A percentile compares a stretch with the other conserved stretches of the same genome.
These are phyloP conservation scores for Coptodon bakossiorum DNA, from an alignment of 2,113 vertebrate genomes.

Conservation along the genomic window DNA sequence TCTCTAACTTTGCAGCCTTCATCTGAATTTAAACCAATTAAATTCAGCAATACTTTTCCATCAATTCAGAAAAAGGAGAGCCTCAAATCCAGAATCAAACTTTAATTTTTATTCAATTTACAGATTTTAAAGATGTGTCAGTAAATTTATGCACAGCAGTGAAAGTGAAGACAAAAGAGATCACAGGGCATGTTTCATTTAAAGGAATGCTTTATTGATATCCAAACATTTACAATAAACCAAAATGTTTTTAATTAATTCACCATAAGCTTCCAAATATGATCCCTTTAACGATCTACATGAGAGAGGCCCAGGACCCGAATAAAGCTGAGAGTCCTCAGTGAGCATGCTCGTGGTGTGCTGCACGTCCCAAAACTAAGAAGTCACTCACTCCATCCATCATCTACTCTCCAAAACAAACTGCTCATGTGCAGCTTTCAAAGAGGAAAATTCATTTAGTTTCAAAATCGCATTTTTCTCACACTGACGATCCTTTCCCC, in stretches of 20 bases:
- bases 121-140: background rate
- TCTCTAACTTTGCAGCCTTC: background rate
- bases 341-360: background rate
- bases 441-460: background rate
- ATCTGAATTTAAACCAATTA: background rate
- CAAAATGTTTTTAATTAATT: conserved; percentile 27
- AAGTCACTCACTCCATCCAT: background rate
- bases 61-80: background rate
- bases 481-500: background rate
- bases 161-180: background rate
- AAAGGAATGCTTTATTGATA: conserved; percentile 79
- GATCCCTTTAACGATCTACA: conserved; percentile 49
- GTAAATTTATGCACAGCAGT: background rate
- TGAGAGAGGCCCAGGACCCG: conserved; percentile 10
- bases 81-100: background rate
- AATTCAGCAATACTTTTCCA: background rate
- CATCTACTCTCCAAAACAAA: background rate
- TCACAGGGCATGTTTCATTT: conserved; percentile 33
- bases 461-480: background rate
- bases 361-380: conserved; percentile 23
- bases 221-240: conserved; percentile 65
- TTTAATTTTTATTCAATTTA: background rate
- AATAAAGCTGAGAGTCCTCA: conserved; percentile 22
- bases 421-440: background rate
- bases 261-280: conserved; percentile 21